Percentiles rank a stretch among this genome's conserved stretches.
Conservation (phyloP, 2,113 vertebrate genomes). For the Scolopax mira region DNA sequence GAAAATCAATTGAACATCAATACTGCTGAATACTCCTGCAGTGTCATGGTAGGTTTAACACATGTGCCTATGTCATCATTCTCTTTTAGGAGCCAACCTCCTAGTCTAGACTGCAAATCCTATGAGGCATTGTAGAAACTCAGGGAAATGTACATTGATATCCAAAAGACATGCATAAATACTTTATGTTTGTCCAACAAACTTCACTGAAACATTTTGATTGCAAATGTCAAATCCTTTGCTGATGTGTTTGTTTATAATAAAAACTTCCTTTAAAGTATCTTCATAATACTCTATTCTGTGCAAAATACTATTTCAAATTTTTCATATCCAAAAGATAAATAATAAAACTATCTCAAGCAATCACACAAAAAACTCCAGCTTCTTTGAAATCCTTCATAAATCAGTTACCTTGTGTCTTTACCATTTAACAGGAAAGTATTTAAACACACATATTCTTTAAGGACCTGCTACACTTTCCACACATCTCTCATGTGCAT, state of each 20-base stretch:
- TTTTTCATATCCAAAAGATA: background rate
- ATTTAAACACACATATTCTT: background rate
- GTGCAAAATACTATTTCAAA: background rate
- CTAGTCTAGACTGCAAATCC: background rate
- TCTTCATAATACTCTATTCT: background rate
- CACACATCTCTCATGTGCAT: background rate
- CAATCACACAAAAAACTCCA: background rate
- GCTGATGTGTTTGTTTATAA: background rate
- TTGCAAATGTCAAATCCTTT: background rate
- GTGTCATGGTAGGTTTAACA: background rate
- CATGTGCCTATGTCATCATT: fast-evolving
- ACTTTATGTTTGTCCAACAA: background rate
- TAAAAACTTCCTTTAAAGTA: background rate
- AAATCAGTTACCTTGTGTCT: background rate
- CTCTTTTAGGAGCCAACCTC: background rate
- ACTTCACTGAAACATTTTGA: background rate
- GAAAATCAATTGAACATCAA: background rate
- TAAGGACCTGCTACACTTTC: background rate
- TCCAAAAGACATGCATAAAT: background rate
- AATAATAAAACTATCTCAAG: background rate
- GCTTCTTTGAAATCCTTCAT: background rate
- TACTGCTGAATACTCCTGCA: background rate
- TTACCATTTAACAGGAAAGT: background rate
- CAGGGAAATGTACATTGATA: background rate
- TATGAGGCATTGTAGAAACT: background rate